These are phyloP conservation scores for Limonius californicus DNA, from an alignment of 1,140 invertebrate species.

Conservation along the genomic window DNA sequence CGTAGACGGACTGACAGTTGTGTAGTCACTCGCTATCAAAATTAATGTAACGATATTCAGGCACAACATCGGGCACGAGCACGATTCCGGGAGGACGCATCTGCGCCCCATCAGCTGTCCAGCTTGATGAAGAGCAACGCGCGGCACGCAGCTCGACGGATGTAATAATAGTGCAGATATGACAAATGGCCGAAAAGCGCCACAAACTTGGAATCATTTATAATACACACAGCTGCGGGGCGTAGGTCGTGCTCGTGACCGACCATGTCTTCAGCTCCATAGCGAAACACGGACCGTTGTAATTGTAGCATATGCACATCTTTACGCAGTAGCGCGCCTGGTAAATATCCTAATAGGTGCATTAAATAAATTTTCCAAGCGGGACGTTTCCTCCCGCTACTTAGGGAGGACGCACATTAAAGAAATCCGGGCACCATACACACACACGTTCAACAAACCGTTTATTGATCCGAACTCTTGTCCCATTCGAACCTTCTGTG, in stretches of 20 bases:
- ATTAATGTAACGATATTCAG: neutral
- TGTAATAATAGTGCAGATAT: slow-evolving; percentile 47
- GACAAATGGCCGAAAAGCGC: slow-evolving; percentile 46
- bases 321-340: neutral
- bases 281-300: neutral
- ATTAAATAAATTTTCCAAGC: slow-evolving; percentile 2
- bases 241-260: slow-evolving; percentile 39
- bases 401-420: neutral
- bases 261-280: slow-evolving; percentile 19
- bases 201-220: slow-evolving; percentile 48
- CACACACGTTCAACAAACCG: slow-evolving; percentile 19
- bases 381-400: neutral
- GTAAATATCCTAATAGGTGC: neutral
- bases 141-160: slow-evolving; percentile 34
- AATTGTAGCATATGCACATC: neutral
- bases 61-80: slow-evolving; percentile 1
- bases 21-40: neutral
- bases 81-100: slow-evolving; percentile 20
- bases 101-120: slow-evolving; percentile 33
- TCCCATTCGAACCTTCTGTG: slow-evolving; percentile 19
- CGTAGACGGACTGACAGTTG: neutral
- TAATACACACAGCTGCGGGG: slow-evolving; percentile 46
- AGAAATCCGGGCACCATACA: neutral
- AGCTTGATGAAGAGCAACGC: slow-evolving; percentile 34
- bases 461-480: slow-evolving; percentile 18